Evolutionary conservation across 2,113 vertebrate genomes (phyloP), one percentile per base, ranked within the genome.

Genomic region (Callorhinus ursinus): DNA sequence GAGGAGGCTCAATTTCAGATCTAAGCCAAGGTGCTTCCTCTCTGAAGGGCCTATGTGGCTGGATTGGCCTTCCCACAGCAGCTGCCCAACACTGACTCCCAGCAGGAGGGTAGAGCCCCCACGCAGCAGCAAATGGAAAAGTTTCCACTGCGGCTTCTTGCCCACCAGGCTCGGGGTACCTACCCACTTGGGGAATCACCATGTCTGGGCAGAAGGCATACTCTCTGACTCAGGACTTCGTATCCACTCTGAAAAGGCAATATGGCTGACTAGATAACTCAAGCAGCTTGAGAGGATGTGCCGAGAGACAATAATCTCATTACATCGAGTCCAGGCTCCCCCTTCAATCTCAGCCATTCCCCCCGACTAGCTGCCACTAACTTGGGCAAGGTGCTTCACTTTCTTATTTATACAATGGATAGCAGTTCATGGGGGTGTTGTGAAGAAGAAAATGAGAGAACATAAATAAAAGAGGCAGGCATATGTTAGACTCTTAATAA

Each of bases 21-120:
- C 79, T 21, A 3, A 95, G 59, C 76, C 92, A 97, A 95, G 92
- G 93, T 95, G 93, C 89, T 95, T 97, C 95, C 96, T 96, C 79
- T 93, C 69, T 61, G 46, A 93, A 93, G 39, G 57, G 5, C n/a
- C 22, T 14, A 0, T 49, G 76, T 33, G 61, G 51, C 89, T 97
- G 51, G 14, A 53, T 31, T n/a, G 69, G 24, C 26, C 61, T 67
- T 96, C 21, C 61, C 31, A 49, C 1, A 7, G 36, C 5, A 90
- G 69, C 19, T 36, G 31, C 69, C 57, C 42, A 55, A 21, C 24
- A 31, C 83, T 92, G 74, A 53, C 46, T 83, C 59, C 76, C 79
- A 91, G 65, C 55, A 33, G 0, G 10, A 82, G 46, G 63, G 31
- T 31, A 72, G 42, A 88, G 72, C 31, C 59, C 65, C 71, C 42